A percentile compares a stretch with the other conserved stretches of the same genome.
phyloP scores from a whole-genome alignment of 1,140 invertebrate genomes.

The Drosophila takahashii region DNA sequence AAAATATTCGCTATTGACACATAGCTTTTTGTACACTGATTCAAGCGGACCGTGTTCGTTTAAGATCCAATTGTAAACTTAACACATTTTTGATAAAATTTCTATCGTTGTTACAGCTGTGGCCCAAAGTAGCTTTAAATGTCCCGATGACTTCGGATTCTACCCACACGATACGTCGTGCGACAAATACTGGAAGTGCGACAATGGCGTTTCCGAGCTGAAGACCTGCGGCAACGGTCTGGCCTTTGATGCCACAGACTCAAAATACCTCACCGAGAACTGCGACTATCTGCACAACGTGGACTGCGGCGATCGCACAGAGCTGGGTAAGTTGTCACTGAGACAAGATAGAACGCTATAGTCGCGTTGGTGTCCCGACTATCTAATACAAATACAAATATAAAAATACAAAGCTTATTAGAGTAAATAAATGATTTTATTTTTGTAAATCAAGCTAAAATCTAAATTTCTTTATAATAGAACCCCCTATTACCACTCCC shows the following conservation, averaged over 20 bases:
- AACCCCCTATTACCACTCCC: slow-evolving; percentile 93
- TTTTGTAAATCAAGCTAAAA: too few species aligned
- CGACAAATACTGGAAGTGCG: slow-evolving; percentile 98
- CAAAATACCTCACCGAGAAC: slow-evolving; percentile 96
- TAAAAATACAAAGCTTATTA: not conserved
- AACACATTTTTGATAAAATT: slow-evolving; percentile 4
- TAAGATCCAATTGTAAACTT: slow-evolving; percentile 1
- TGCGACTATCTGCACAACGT: slow-evolving; percentile 98
- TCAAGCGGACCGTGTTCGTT: not conserved
- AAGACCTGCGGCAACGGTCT: slow-evolving; percentile 97
- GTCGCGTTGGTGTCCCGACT: too few species aligned
- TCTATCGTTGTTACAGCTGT: slow-evolving; percentile 86
- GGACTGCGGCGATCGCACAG: slow-evolving; percentile 94
- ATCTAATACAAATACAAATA: too few species aligned
- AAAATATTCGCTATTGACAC: not conserved
- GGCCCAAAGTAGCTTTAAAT: slow-evolving; percentile 94
- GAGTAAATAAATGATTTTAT: not conserved
- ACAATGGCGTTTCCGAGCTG: slow-evolving; percentile 93
- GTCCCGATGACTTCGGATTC: slow-evolving; percentile 97
- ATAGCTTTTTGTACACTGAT: not conserved
- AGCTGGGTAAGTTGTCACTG: slow-evolving; percentile 88
- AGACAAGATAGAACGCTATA: too few species aligned
- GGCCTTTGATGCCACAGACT: slow-evolving; percentile 95
- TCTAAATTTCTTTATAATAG: slow-evolving; percentile 82
- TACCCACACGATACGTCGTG: slow-evolving; percentile 95